Base-by-base conservation (phyloP, 2,113 vertebrate genomes). In the Proterorhinus semilunaris region DNA sequence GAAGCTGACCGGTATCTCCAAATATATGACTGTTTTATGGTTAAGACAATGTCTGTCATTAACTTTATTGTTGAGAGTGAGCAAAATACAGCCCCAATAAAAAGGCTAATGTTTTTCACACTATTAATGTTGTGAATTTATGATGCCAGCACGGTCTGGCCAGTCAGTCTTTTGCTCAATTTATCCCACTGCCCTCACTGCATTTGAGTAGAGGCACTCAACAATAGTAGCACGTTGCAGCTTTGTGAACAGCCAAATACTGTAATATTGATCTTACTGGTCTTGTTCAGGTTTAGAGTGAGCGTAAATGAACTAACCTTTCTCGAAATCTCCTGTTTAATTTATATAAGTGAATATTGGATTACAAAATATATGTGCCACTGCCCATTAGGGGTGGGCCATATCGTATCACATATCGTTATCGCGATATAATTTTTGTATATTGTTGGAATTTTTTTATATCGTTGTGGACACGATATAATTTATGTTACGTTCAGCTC, bases 21-120 rank as follows among this genome's bases (percentile, higher is more conserved):
- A 89, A 91, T 91, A 90, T 91, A 91, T 86, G 87, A 87, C 88
- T 87, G 76, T 83, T 91, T 92, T 91, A 91, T 88, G 86, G 83
- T 76, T 80, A 81, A 85, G 85, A 91, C 90, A 87, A 90, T 91
- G 87, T 89, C 87, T 85, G 86, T 90, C 90, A 92, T 92, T 91
- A 91, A 89, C 82, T 88, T 92, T 90, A 90, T 87, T 83, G 84
- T 84, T 74, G 84, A 79, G 72, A 84, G 72, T 83, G 84, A 85
- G 78, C 79, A 88, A 91, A 89, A 90, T 91, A 92, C 79, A 82
- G 82, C 90, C 82, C 78, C 85, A 88, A 90, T 92, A 91, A 92
- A 92, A 90, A 88, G 84, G 80, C 74, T 83, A 90, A 91, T 91
- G 85, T 85, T 91, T 91, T 82, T 83, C 83, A 87, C 88, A 86